Percentiles rank a stretch among this genome's conserved stretches.
These are phyloP conservation scores for Drosophila kepulauana DNA, from an alignment of 1,140 invertebrate species.

Conservation along the genomic window DNA sequence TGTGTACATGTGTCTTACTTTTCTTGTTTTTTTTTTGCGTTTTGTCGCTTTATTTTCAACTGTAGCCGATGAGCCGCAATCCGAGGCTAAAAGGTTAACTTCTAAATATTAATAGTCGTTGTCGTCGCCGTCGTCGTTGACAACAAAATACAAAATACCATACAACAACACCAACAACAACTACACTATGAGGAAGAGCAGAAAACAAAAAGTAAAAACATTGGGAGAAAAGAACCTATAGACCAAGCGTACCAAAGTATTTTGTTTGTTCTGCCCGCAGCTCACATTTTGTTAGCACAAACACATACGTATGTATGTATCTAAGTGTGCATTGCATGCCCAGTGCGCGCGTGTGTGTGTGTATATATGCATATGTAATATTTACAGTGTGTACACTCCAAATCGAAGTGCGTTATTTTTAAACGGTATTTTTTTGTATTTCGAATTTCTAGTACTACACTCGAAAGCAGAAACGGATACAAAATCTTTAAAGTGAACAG, in stretches of 20 bases:
- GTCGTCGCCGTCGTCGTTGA: constrained; percentile 49
- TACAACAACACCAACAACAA: constrained; percentile 29
- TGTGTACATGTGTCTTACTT: constrained; percentile 52
- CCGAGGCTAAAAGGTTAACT: constrained; percentile 84
- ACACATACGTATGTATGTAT: constrained; percentile 13
- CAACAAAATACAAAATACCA: constrained; percentile 53
- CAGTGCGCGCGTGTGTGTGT: neutral
- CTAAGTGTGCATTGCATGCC: neutral
- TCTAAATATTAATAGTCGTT: constrained; percentile 85
- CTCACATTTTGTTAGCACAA: constrained; percentile 22
- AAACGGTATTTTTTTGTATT: constrained; percentile 43
- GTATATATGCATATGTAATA: constrained; percentile 46
- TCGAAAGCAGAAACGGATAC: constrained; percentile 15
- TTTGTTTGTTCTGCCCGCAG: constrained; percentile 21
- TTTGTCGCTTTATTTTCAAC: constrained; percentile 64
- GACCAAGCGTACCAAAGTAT: constrained; percentile 18
- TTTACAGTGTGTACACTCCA: constrained; percentile 45
- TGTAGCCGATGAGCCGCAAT: constrained; percentile 78
- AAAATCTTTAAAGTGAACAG: constrained; percentile 13
- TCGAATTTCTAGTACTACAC: constrained; percentile 53
- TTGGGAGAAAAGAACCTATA: constrained; percentile 40
- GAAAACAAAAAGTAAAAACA: constrained; percentile 50
- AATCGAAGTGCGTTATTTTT: constrained; percentile 61
- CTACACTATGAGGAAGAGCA: neutral
- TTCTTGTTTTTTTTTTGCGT: constrained; percentile 40